Evolutionary conservation across 2,113 vertebrate species (phyloP).

Genomic region (Sarotherodon lohbergeri): DNA sequence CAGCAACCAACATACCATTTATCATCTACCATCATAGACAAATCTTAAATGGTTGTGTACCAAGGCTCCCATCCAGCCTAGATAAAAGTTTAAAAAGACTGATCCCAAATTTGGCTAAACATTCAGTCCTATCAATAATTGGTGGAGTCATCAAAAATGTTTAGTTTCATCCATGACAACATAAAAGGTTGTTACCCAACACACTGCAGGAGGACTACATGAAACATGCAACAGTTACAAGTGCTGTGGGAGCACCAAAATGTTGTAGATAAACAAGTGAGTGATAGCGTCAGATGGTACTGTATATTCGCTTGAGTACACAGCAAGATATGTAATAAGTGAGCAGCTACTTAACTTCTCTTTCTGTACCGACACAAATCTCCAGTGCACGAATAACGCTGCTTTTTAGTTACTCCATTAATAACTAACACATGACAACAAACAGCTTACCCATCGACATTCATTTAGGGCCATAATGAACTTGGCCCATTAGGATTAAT

Average conservation of each 20-base stretch:
- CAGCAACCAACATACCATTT: background rate
- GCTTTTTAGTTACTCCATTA: background rate
- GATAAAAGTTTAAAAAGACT: background rate
- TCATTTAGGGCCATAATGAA: constrained; percentile 60
- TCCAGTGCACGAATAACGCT: background rate
- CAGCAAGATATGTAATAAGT: background rate
- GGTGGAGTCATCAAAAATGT: background rate
- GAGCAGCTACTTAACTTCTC: background rate
- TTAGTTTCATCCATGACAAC: background rate
- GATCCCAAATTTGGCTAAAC: background rate
- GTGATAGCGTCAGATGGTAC: background rate
- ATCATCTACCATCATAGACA: background rate
- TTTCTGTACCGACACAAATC: background rate
- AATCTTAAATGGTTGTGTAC: background rate
- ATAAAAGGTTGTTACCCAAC: background rate
- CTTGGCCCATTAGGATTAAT: constrained; percentile 29
- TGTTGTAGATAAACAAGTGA: background rate
- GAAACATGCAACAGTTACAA: background rate
- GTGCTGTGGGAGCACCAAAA: background rate
- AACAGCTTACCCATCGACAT: constrained; percentile 32
- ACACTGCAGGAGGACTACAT: background rate
- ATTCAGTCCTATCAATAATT: background rate
- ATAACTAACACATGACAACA: constrained; percentile 22
- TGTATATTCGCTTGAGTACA: background rate
- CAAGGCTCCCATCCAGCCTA: background rate